Evolutionary conservation across 2,797 vertebrate species (phyloP), one percentile per base, ranked within the genome.

Genomic region (Acipenser ruthenus): DNA sequence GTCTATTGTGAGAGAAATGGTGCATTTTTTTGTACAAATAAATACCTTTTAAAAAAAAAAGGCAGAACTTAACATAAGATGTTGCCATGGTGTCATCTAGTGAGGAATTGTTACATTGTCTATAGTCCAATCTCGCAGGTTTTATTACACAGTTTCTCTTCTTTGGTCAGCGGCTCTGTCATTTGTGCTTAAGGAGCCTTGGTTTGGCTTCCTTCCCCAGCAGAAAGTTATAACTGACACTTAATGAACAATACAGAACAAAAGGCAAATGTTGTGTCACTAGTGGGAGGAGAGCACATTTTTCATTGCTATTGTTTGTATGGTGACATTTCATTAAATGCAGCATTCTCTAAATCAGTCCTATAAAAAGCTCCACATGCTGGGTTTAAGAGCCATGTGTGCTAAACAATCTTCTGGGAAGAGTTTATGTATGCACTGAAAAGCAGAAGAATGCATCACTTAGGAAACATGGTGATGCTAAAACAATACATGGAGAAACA

Each of bases 221-320:
- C 56, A 13, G 10, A 53, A 48, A 62, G 56, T 49, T 10, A 49
- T 6, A 55, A 51, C 23, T 10, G 8, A 7, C 15, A 18, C 56
- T 64, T 51, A 70, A 64, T 47, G 61, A 51, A 50, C 53, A 47
- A 12, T 4, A 50, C 13, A 6, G 15, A 60, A 60, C 69, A 70
- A 70, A 70, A 62, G 59, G 53, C 7, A 62, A 64, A 60, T 58
- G 52, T 49, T 68, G 49, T 37, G 62, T 60, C 69, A 60, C n/a
- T 53, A 62, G 49, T 64, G 61, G 67, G 67, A 67, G 60, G 56
- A 18, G 63, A 70, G 50, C 64, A 69, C 60, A 60, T 60, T 49
- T 62, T 15, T 50, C 59, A 67, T 47, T n/a, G 15, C 52, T 10
- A 62, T 72, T 62, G 48, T 72, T 23, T 23, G 53, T 4, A n/a